A percentile compares a stretch with the other conserved stretches of the same genome.
Evolutionary conservation across 2,797 vertebrate genomes (phyloP).

Genomic region (Neosilurus mollespiculum): DNA sequence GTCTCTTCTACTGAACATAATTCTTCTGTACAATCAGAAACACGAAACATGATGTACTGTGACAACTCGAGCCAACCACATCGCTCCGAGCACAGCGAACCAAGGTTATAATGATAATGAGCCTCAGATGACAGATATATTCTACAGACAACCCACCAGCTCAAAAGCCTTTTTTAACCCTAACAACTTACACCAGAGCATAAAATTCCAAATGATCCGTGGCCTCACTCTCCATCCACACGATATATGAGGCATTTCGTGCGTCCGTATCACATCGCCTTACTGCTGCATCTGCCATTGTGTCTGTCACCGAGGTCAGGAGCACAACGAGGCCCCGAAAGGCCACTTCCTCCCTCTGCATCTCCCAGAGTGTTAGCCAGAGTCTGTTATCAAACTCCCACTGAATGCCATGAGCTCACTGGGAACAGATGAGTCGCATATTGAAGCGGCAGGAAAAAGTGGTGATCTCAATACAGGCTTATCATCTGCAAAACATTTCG

Average conservation of each 20-base stretch:
- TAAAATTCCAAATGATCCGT: no score
- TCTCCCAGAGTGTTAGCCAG: constrained; percentile 1
- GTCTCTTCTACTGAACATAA: not conserved
- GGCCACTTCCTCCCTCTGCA: not conserved
- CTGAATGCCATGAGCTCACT: constrained; percentile 44
- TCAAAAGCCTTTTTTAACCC: not conserved
- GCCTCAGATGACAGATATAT: not conserved
- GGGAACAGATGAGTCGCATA: not conserved
- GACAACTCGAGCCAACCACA: not conserved
- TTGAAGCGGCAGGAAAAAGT: constrained; percentile 7
- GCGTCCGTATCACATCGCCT: not conserved
- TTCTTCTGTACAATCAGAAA: not conserved
- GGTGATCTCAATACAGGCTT: constrained; percentile 28
- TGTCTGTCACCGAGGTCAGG: not conserved
- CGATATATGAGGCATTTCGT: not conserved
- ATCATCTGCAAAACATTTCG: constrained; percentile 24
- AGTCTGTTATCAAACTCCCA: constrained; percentile 28
- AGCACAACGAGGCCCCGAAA: constrained; percentile 37
- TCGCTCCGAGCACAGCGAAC: not conserved
- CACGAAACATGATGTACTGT: not conserved
- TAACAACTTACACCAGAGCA: no score
- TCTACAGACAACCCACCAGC: not conserved
- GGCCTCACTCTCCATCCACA: not conserved
- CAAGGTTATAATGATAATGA: not conserved
- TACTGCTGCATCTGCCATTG: not conserved